A percentile compares a stretch with the other conserved stretches of the same genome.
Evolutionary conservation across 2,113 vertebrate species (phyloP).

Genomic region (Actinemys pallida): DNA sequence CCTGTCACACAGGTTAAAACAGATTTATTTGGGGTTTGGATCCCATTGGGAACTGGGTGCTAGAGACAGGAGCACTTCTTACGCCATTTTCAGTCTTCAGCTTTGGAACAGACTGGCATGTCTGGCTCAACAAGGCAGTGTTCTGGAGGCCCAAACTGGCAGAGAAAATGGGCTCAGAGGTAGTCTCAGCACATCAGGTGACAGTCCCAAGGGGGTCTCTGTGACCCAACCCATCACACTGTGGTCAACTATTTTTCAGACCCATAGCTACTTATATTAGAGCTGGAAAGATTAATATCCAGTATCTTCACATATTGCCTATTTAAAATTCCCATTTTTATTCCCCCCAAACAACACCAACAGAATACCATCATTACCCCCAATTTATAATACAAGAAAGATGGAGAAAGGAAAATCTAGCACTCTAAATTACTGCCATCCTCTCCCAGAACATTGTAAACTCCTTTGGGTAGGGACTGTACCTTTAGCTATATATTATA

Average conservation of each 20-base stretch:
- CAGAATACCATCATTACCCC: not conserved
- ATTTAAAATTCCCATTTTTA: not conserved
- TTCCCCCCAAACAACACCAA: not conserved
- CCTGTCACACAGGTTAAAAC: no score
- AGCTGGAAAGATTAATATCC: not conserved
- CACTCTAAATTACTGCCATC: not conserved
- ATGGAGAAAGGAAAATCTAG: not conserved
- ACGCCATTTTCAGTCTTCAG: no score
- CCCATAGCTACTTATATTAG: not conserved
- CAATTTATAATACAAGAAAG: not conserved
- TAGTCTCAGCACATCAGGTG: no score
- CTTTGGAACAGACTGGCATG: no score
- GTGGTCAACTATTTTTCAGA: slow-evolving; percentile 26
- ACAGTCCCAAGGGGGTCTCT: no score
- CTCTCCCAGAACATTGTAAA: not conserved
- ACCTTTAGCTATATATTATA: slow-evolving; percentile 30
- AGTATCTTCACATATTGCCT: not conserved
- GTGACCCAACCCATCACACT: no score
- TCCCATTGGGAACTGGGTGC: no score
- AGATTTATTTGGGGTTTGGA: no score
- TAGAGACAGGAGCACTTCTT: no score
- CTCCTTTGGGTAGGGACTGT: not conserved
- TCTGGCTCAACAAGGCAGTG: no score
- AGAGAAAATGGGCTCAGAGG: no score
- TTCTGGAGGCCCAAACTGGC: no score